These are phyloP conservation scores for Notarius lentiginosus DNA, from an alignment of 2,113 vertebrate species.

Conservation along the genomic window DNA sequence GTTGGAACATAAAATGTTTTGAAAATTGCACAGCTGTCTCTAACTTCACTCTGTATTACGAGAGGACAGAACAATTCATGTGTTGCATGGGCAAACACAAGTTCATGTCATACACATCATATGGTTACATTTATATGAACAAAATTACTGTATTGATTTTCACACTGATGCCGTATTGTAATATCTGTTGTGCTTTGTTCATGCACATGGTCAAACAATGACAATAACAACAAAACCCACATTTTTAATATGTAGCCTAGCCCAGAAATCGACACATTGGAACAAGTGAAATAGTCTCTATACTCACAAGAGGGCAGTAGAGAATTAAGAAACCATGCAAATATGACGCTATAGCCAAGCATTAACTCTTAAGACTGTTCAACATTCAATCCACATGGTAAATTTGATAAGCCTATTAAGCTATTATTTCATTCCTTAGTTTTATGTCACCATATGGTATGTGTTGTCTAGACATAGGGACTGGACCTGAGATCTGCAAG, in stretches of 20 bases:
- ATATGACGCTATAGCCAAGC: neutral
- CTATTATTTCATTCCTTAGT: neutral
- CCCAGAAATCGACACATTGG: neutral
- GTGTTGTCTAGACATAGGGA: neutral
- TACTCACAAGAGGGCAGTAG: conserved; percentile 61
- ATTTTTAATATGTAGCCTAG: neutral
- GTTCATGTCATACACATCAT: neutral
- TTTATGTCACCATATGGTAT: neutral
- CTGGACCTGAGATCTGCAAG: neutral
- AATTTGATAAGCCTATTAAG: neutral
- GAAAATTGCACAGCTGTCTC: neutral
- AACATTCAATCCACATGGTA: neutral
- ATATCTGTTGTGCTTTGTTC: neutral
- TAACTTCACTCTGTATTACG: neutral
- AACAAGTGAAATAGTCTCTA: neutral
- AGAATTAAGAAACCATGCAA: neutral
- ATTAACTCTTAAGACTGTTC: neutral
- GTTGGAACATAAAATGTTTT: neutral
- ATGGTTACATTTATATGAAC: neutral
- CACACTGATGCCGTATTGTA: neutral
- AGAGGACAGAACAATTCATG: neutral
- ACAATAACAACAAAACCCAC: neutral
- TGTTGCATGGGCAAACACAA: neutral
- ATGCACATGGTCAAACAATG: neutral
- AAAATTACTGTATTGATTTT: neutral